Evolutionary conservation across 1,140 invertebrate genomes (phyloP).

Genomic region (Micrasema minimum): DNA sequence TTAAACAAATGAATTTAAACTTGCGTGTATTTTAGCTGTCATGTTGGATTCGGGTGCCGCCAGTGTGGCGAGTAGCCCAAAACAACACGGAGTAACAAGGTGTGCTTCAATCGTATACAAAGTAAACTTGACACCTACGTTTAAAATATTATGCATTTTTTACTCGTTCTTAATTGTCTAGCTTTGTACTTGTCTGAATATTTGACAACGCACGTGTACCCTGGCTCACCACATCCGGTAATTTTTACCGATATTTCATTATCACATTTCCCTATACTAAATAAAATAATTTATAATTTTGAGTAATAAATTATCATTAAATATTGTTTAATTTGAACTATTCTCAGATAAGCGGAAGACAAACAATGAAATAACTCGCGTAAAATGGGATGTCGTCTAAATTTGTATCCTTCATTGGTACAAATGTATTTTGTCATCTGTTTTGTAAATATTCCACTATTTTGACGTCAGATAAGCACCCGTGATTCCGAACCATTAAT

Average conservation of each 20-base stretch:
- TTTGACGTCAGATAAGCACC: not conserved
- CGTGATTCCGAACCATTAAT: conserved; percentile 12
- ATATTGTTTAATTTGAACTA: too few relatives aligned
- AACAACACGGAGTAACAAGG: conserved; percentile 5
- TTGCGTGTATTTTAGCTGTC: not conserved
- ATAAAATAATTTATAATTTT: conserved; percentile 1
- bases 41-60: not conserved
- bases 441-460: conserved; percentile 23
- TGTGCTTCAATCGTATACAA: not conserved
- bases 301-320: too few relatives aligned
- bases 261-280: not conserved
- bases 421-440: not conserved
- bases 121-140: not conserved
- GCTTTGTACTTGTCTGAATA: not conserved
- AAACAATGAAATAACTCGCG: not conserved
- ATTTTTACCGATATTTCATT: conserved; percentile 20
- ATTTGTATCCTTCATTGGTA: conserved; percentile 2
- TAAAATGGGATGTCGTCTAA: not conserved
- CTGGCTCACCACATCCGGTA: conserved; percentile 21
- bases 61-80: not conserved
- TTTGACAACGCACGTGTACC: conserved; percentile 27
- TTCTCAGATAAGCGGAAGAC: too few relatives aligned
- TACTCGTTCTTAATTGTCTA: not conserved
- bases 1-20: not conserved
- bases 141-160: not conserved